A percentile compares a stretch with the other conserved stretches of the same genome.
Evolutionary conservation across 2,888 invertebrate species (phyloP).

Genomic region (Cetonia aurata): DNA sequence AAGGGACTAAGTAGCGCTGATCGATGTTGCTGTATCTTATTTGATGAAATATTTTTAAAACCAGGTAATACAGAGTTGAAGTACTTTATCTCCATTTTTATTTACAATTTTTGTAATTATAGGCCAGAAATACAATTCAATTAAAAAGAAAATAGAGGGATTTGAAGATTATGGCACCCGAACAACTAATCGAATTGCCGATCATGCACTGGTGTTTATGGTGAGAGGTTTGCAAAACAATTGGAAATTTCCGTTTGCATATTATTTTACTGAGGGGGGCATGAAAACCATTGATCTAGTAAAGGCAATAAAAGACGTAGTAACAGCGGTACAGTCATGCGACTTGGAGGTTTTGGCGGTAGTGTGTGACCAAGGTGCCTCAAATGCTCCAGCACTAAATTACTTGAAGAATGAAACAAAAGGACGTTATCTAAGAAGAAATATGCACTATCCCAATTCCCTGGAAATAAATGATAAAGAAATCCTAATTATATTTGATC

Average conservation of each 20-base stretch:
- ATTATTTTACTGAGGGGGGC: background rate
- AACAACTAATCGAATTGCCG: background rate
- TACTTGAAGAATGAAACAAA: background rate
- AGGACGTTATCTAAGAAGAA: background rate
- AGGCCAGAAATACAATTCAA: background rate
- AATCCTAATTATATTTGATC: too few species aligned
- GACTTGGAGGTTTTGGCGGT: background rate
- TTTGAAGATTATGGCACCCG: background rate
- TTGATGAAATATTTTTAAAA: background rate
- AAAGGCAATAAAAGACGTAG: background rate
- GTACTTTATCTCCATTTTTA: background rate
- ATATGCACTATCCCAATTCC: background rate
- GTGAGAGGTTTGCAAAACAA: background rate
- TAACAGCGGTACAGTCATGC: background rate
- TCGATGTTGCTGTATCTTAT: background rate
- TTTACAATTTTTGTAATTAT: background rate
- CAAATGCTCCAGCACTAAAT: background rate
- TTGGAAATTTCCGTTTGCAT: constrained; percentile 2
- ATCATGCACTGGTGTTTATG: background rate
- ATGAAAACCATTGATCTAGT: background rate
- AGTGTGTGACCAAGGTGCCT: background rate
- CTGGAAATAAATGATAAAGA: background rate
- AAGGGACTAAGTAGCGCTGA: background rate
- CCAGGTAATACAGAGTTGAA: background rate
- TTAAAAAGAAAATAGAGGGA: background rate